These are phyloP conservation scores for Pavo muticus DNA, from an alignment of 2,113 vertebrate species.

Conservation along the genomic window DNA sequence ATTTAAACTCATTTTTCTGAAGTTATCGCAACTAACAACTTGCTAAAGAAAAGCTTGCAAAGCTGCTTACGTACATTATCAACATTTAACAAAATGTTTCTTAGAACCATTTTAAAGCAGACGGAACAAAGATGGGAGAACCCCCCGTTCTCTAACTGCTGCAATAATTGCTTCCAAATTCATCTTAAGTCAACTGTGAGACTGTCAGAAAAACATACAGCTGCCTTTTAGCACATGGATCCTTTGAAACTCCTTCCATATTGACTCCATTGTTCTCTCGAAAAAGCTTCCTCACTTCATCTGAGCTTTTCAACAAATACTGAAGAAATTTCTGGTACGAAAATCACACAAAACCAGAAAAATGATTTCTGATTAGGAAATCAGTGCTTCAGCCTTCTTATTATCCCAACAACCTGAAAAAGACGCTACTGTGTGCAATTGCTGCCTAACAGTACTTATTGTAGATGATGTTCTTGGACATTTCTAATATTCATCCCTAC, in stretches of 20 bases:
- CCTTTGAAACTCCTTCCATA: neutral
- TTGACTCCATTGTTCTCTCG: neutral
- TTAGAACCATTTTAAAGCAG: neutral
- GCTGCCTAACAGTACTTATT: neutral
- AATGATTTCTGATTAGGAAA: neutral
- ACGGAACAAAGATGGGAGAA: neutral
- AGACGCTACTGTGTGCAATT: slow-evolving; percentile 15
- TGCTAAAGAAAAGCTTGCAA: neutral
- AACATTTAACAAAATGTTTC: neutral
- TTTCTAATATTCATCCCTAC: neutral
- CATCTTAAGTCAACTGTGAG: neutral
- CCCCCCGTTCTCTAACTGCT: neutral
- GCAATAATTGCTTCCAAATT: neutral
- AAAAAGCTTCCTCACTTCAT: neutral
- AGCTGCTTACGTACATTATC: rapidly evolving
- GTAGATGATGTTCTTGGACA: neutral
- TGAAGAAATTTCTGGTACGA: neutral
- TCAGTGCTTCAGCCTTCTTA: neutral
- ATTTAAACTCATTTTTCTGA: neutral
- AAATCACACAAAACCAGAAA: neutral
- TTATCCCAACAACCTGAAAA: neutral
- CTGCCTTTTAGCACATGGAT: neutral
- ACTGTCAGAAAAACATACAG: neutral
- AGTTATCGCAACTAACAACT: neutral
- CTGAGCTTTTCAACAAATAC: neutral